Evolutionary conservation across 2,113 vertebrate genomes (phyloP), one percentile per base, ranked within the genome.

Genomic region (Chaenocephalus aceratus): DNA sequence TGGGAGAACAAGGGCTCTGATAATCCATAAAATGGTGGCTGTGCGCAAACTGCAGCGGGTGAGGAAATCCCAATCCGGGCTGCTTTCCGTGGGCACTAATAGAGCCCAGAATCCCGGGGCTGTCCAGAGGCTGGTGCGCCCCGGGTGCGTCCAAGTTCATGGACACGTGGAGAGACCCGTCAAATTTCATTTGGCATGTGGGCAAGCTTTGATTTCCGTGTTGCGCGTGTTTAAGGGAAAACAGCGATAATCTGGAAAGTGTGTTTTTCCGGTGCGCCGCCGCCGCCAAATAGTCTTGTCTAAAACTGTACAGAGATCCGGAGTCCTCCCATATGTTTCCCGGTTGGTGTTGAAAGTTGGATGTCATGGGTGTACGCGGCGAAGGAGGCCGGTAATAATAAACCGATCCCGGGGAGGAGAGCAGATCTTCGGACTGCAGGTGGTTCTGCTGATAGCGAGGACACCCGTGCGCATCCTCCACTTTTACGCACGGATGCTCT

Each of bases 381-480:
- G 97, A 97, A 9, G 97, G 96, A 46, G 97, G 91, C 79, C 97
- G 97, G 95, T 99, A 99, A 91, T 98, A 98, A 71, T 98, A 98
- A 75, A 97, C 95, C 10, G 97, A 95, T 71, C 96, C 95, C 14
- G 96, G 94, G 68, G 97, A 94, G 82, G 96, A 87, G 86, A 97
- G 94, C 94, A 96, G 95, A 90, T 99, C 97, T 64, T 99, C 97
- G 26, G 96, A 75, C 84, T 96, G 95, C 53, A 94, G 91, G 56
- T 95, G 90, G 86, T 88, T 85, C 83, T 95, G 96, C 68, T 96
- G 96, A 87, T 97, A 97, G 83, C 95, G 91, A 92, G 97, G 96
- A 71, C 82, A 97, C 86, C 96, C 95, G 93, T 95, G 96, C 84
- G 96, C 94, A 81, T 99, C 97, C 95, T 99, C 98, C 90, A 97